phyloP scores from a whole-genome alignment of 2,888 invertebrate genomes.

The Rapana venosa region DNA sequence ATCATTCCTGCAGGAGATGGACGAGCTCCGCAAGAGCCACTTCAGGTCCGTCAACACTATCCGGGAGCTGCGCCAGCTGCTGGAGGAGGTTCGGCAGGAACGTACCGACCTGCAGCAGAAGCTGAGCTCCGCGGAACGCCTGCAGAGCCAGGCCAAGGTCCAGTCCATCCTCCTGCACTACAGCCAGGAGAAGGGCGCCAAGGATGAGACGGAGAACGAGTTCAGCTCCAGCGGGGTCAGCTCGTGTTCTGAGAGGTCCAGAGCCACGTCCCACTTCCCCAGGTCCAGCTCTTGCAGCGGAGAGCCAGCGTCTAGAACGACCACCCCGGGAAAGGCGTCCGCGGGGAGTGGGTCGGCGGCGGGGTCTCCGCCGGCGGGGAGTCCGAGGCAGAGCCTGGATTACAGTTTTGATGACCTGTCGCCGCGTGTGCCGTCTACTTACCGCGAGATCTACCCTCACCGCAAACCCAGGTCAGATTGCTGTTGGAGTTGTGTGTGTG shows the following conservation, averaged over 20 bases:
- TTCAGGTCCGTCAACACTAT: conserved; percentile 67
- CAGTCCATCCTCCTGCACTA: conserved; percentile 16
- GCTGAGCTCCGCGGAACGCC: conserved; percentile 54
- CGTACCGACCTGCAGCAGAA: conserved; percentile 63
- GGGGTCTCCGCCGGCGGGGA: neutral
- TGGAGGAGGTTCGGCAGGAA: conserved; percentile 66
- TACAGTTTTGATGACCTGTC: conserved; percentile 40
- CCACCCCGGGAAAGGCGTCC: neutral
- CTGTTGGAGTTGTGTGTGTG: neutral
- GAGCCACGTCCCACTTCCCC: conserved; percentile 3
- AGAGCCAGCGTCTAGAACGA: neutral
- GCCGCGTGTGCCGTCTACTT: conserved; percentile 54
- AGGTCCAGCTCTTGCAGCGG: neutral
- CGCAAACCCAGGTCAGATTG: conserved; percentile 52
- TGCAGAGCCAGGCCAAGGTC: conserved; percentile 60
- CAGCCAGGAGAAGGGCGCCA: conserved; percentile 60
- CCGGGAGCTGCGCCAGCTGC: conserved; percentile 62
- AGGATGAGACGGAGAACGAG: conserved; percentile 59
- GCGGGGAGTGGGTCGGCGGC: neutral
- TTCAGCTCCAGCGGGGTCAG: conserved; percentile 12
- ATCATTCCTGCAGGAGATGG: conserved; percentile 59
- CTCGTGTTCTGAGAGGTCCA: conserved; percentile 15
- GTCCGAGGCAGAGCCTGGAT: neutral
- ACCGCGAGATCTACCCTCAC: conserved; percentile 70
- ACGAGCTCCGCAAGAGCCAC: conserved; percentile 63